phyloP scores from a whole-genome alignment of 2,113 vertebrate genomes.

The Cochlearius cochlearius region DNA sequence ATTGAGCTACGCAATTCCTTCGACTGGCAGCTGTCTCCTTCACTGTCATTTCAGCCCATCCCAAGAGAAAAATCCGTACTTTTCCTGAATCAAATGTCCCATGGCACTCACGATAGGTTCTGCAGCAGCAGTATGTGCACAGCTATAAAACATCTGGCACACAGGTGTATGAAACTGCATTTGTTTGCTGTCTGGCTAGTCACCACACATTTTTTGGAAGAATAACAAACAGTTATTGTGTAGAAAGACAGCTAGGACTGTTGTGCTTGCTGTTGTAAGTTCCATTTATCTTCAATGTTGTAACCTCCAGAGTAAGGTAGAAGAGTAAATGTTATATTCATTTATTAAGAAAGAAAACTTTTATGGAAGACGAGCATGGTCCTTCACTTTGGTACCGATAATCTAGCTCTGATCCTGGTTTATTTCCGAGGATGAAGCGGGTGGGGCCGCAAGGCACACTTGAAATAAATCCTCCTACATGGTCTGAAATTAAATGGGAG shows the following conservation, averaged over 20 bases:
- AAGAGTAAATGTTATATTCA: background rate
- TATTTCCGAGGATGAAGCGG: background rate
- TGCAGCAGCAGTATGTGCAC: background rate
- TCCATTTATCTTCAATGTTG: background rate
- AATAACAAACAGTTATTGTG: slow-evolving; percentile 4
- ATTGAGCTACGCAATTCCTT: background rate
- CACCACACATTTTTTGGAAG: background rate
- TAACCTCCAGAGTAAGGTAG: background rate
- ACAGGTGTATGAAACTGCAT: slow-evolving; percentile 35
- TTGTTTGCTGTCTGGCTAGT: slow-evolving; percentile 34
- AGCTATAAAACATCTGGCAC: slow-evolving; percentile 40
- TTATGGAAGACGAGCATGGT: background rate
- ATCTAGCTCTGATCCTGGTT: background rate
- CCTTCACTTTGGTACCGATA: background rate
- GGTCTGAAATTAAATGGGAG: background rate
- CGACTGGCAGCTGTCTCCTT: background rate
- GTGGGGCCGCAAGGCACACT: background rate
- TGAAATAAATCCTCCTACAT: background rate
- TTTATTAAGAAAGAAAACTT: background rate
- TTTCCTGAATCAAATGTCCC: background rate
- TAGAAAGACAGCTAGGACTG: background rate
- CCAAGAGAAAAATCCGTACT: background rate
- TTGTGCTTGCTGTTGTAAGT: background rate
- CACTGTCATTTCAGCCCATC: background rate
- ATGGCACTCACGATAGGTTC: background rate